Percentiles rank a stretch among this genome's conserved stretches.
Evolutionary conservation across 2,797 vertebrate genomes (phyloP).

Genomic region (Megalops cyprinoides): DNA sequence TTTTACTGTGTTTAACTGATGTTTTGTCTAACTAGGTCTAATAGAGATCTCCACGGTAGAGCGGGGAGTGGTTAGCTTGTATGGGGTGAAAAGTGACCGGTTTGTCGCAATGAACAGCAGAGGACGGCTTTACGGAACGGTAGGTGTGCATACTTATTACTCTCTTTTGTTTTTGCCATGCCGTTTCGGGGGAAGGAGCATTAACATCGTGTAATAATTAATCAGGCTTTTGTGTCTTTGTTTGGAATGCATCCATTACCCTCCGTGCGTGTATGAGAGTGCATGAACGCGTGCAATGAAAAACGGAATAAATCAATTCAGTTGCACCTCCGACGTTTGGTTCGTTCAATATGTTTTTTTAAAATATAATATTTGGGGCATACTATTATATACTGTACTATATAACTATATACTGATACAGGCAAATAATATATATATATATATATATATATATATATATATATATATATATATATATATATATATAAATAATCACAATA

Average conservation of each 20-base stretch:
- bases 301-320: conserved; percentile 11
- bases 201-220: conserved; percentile 13
- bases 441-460: too few relatives aligned
- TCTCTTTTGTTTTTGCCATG: conserved; percentile 29
- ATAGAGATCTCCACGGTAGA: conserved; percentile 95
- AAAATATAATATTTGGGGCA: too few relatives aligned
- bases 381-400: too few relatives aligned
- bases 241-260: conserved; percentile 16
- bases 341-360: not conserved
- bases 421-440: too few relatives aligned
- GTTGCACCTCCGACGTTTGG: conserved; percentile 5
- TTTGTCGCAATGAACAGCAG: conserved; percentile 94
- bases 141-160: conserved; percentile 70
- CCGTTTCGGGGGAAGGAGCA: conserved; percentile 11
- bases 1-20: conserved; percentile 51
- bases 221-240: conserved; percentile 20
- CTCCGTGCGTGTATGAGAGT: conserved; percentile 18
- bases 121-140: conserved; percentile 89
- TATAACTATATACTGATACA: too few relatives aligned
- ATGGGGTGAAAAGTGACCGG: conserved; percentile 85
- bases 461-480: too few relatives aligned
- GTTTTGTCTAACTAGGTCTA: conserved; percentile 78
- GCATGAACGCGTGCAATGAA: conserved; percentile 11
- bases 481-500: too few relatives aligned
- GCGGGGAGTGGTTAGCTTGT: conserved; percentile 92